Conservation (phyloP, 2,113 vertebrate genomes). For the Pterophyllum scalare region DNA sequence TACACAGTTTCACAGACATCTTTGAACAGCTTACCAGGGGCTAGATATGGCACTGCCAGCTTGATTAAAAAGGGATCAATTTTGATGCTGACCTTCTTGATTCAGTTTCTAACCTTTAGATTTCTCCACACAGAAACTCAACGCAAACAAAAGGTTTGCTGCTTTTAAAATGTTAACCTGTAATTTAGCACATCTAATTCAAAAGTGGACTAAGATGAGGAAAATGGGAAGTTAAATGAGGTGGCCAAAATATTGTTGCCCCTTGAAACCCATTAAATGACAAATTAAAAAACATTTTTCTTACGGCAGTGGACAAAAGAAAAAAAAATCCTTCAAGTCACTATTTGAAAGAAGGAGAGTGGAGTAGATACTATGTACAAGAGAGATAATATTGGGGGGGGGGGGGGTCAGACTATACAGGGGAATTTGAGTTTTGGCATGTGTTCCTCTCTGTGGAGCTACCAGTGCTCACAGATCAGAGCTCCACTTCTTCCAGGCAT, state of each 20-base stretch:
- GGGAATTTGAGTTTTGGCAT: constrained; percentile 80
- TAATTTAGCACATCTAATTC: background rate
- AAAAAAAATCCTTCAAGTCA: background rate
- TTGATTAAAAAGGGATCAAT: background rate
- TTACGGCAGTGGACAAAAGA: background rate
- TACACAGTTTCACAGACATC: background rate
- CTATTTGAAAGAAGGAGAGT: background rate
- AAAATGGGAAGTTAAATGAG: background rate
- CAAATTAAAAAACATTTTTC: background rate
- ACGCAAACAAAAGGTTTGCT: background rate
- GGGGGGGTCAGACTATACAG: constrained; percentile 45
- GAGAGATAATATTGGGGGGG: background rate
- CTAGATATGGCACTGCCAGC: background rate
- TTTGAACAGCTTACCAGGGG: background rate
- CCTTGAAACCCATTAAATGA: background rate
- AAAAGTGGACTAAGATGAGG: background rate
- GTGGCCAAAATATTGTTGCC: background rate
- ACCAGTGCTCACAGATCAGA: constrained; percentile 78
- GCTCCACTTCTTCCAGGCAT: constrained; percentile 86
- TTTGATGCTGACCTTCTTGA: background rate
- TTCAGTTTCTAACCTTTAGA: background rate
- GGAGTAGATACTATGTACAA: background rate
- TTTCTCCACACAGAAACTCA: background rate
- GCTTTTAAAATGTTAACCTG: background rate
- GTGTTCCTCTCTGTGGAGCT: constrained; percentile 78